A percentile compares a stretch with the other conserved stretches of the same genome.
Evolutionary conservation across 1,140 invertebrate species (phyloP).

Genomic region (Archegozetes longisetosus): DNA sequence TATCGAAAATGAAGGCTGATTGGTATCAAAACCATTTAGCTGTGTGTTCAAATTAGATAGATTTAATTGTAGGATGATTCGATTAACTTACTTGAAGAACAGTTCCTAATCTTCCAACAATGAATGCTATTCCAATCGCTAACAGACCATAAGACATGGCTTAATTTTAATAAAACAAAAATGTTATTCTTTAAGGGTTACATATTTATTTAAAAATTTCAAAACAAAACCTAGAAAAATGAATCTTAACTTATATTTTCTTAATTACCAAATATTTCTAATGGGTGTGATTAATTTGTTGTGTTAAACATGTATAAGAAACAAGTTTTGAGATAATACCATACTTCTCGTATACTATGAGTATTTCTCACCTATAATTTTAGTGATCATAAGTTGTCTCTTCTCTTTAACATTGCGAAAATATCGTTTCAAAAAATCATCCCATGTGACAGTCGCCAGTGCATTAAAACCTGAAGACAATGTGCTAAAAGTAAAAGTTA

Average conservation of each 20-base stretch:
- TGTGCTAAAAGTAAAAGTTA: conserved; percentile 1
- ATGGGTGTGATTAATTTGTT: no score
- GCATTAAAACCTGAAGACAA: conserved; percentile 18
- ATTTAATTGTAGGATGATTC: no score
- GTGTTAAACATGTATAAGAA: no score
- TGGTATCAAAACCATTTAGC: no score
- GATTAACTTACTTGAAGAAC: neutral
- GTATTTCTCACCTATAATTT: conserved; percentile 4
- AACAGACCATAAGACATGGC: neutral
- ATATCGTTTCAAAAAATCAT: conserved; percentile 13
- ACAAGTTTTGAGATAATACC: no score
- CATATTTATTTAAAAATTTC: neutral
- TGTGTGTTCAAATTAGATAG: no score
- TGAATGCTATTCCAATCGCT: neutral
- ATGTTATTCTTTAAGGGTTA: neutral
- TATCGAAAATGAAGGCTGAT: no score
- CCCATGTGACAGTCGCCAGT: conserved; percentile 17
- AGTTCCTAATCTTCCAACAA: conserved; percentile 1
- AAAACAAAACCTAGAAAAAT: neutral
- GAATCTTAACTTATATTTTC: no score
- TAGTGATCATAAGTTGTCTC: conserved; percentile 1
- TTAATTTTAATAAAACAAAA: neutral
- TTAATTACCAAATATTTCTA: no score
- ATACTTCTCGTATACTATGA: no score
- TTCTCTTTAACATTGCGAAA: neutral